Evolutionary conservation across 30 jellyfish, hydroid and myxozoan genomes (phyloP).

Genomic region (Chironex yamaguchii): DNA sequence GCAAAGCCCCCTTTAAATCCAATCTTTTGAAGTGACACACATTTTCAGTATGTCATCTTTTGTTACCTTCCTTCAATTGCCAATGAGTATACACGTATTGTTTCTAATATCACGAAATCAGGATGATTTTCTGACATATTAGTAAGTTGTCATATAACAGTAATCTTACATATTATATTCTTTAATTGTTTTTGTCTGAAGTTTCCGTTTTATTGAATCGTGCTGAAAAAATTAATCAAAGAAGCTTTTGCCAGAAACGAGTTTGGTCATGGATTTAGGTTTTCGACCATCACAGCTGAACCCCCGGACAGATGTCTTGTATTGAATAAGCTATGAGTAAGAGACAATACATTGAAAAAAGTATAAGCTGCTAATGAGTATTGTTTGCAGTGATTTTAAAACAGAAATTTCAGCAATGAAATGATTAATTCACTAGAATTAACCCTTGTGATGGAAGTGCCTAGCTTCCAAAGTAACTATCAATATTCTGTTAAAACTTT

Average conservation of each 20-base stretch:
- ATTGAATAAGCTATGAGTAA: background rate
- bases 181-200: background rate
- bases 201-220: background rate
- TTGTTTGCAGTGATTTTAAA: background rate
- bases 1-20: too few species aligned
- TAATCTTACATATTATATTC: too few species aligned
- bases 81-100: background rate
- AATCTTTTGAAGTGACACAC: too few species aligned
- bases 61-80: background rate
- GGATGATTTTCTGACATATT: background rate
- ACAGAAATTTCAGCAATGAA: too few species aligned
- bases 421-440: too few species aligned
- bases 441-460: too few species aligned
- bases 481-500: too few species aligned
- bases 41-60: background rate
- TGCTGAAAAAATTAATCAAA: background rate
- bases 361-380: background rate
- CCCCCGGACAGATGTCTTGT: background rate
- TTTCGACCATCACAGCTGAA: background rate
- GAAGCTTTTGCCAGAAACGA: background rate
- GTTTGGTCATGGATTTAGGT: background rate
- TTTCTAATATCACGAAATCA: background rate
- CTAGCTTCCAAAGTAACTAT: too few species aligned
- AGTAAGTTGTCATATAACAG: too few species aligned
- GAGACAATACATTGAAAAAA: background rate